phyloP scores from a whole-genome alignment of 2,797 vertebrate genomes.

The Alouatta caraya region DNA sequence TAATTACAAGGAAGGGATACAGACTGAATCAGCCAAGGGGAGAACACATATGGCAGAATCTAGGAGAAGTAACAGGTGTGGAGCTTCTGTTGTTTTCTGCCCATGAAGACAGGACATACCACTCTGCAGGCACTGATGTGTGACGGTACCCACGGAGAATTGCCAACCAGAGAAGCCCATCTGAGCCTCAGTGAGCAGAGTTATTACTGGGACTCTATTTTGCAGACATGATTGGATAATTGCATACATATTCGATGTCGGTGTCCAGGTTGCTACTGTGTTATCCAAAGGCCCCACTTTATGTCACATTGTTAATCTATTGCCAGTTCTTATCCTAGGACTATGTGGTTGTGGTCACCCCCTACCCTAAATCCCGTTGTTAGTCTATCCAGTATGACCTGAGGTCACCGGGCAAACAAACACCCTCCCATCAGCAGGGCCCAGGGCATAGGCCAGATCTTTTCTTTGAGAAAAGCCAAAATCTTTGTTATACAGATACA shows the following conservation, averaged over 20 bases:
- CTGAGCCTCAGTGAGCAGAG: background rate
- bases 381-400: background rate
- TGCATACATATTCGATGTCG: background rate
- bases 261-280: background rate
- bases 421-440: background rate
- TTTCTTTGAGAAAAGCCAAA: background rate
- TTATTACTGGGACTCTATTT: background rate
- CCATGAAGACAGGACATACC: background rate
- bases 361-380: background rate
- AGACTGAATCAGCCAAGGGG: background rate
- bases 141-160: background rate
- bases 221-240: background rate
- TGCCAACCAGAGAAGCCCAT: background rate
- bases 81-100: background rate
- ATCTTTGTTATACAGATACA: background rate
- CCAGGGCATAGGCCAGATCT: background rate
- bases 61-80: background rate
- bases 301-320: background rate
- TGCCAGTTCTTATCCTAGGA: background rate
- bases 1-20: background rate
- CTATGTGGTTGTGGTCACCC: background rate
- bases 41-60: background rate
- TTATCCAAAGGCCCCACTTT: background rate
- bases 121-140: background rate
- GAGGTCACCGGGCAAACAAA: background rate